Evolutionary conservation across 2,113 vertebrate genomes (phyloP).

Genomic region (Cacatua alba): DNA sequence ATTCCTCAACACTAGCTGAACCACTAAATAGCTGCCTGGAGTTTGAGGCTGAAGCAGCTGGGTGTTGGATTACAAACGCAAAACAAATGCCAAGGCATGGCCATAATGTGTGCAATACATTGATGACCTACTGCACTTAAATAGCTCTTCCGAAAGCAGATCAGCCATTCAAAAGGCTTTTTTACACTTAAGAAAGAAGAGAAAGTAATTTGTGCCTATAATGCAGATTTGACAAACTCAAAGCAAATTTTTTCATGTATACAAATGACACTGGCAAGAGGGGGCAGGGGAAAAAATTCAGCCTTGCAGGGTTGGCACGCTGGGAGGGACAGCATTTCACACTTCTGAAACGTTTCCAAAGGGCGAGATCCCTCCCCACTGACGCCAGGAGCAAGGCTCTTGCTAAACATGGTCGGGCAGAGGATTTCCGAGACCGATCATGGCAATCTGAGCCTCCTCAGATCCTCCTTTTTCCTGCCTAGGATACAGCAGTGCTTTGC

Average conservation of each 20-base stretch:
- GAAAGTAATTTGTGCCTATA: neutral
- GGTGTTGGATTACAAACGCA: constrained; percentile 64
- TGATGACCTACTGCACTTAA: constrained; percentile 42
- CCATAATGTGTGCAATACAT: constrained; percentile 32
- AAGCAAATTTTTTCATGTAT: neutral
- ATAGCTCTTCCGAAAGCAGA: constrained; percentile 1
- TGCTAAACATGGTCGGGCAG: neutral
- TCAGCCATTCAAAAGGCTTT: neutral
- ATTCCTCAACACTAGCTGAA: constrained; percentile 53
- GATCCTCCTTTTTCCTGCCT: constrained; percentile 15
- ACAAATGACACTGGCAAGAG: accelerated
- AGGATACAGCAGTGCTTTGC: neutral
- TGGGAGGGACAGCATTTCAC: constrained; percentile 4
- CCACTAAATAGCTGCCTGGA: constrained; percentile 54
- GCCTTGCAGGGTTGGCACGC: accelerated
- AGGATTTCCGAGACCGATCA: neutral
- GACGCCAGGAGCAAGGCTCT: neutral
- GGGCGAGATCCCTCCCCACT: neutral
- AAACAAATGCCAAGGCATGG: constrained; percentile 64
- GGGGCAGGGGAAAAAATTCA: neutral
- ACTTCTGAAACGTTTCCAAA: constrained; percentile 21
- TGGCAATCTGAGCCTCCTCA: neutral
- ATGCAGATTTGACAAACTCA: neutral
- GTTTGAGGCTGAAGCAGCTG: constrained; percentile 58
- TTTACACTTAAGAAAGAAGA: neutral